These are phyloP conservation scores for Enteromius afrohamiltoni DNA, from an alignment of 2,797 vertebrate genomes.

Conservation along the genomic window DNA sequence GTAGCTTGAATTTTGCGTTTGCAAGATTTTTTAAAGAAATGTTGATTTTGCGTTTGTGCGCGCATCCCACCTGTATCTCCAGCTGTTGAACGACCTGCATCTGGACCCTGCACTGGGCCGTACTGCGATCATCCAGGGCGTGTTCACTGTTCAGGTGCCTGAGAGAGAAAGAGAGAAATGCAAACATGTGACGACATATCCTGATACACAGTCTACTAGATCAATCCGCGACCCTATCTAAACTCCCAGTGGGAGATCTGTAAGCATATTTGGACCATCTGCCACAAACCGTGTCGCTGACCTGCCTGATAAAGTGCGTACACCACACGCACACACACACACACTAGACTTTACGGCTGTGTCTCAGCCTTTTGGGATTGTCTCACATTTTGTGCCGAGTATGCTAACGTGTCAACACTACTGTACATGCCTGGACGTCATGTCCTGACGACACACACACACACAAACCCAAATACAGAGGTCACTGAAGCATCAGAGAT, in stretches of 20 bases:
- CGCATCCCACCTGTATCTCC: conserved; percentile 92
- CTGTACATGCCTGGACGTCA: conserved; percentile 22
- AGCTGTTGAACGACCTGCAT: conserved; percentile 99
- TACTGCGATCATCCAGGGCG: conserved; percentile 97
- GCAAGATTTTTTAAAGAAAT: conserved; percentile 28
- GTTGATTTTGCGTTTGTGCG: conserved; percentile 30
- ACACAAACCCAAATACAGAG: conserved; percentile 43
- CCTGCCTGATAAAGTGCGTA: conserved; percentile 6
- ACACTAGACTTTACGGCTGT: conserved; percentile 13
- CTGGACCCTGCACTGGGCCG: conserved; percentile 97
- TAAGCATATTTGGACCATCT: conserved; percentile 59
- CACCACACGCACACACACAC: conserved; percentile 31
- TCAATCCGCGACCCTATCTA: conserved; percentile 43
- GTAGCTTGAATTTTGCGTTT: conserved; percentile 9
- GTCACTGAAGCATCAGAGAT: conserved; percentile 45
- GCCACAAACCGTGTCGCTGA: conserved; percentile 50
- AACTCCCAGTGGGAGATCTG: conserved; percentile 54
- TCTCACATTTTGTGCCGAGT: conserved; percentile 48
- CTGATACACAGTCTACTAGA: conserved; percentile 30
- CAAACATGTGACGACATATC: conserved; percentile 44
- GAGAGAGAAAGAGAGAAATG: conserved; percentile 27
- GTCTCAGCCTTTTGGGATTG: conserved; percentile 44
- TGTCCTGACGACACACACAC: conserved; percentile 43
- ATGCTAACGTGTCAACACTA: conserved; percentile 55
- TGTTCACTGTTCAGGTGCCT: conserved; percentile 99